Evolutionary conservation across 1,140 invertebrate species (phyloP).

Genomic region (Melitaea cinxia): DNA sequence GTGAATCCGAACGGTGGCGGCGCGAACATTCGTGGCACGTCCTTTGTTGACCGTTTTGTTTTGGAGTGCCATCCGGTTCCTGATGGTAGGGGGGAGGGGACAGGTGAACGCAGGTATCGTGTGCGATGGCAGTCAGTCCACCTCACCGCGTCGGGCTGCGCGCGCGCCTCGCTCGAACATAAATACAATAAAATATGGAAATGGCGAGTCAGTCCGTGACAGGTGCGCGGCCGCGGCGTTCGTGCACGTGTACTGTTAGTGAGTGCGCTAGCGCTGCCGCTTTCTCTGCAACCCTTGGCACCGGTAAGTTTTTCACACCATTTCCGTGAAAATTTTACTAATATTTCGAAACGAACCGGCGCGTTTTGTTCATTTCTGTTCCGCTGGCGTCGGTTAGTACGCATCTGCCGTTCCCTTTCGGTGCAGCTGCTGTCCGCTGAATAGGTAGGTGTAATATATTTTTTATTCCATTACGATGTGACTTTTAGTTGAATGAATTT

Average conservation of each 20-base stretch:
- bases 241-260: conserved; percentile 79
- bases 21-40: conserved; percentile 78
- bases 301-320: conserved; percentile 61
- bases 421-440: conserved; percentile 68
- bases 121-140: conserved; percentile 69
- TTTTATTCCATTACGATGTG: conserved; percentile 52
- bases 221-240: conserved; percentile 75
- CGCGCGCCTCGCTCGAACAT: conserved; percentile 65
- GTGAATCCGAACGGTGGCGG: conserved; percentile 62
- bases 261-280: conserved; percentile 71
- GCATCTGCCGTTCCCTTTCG: conserved; percentile 71
- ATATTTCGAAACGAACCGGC: conserved; percentile 39
- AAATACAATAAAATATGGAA: conserved; percentile 71
- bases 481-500: conserved; percentile 52
- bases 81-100: conserved; percentile 70
- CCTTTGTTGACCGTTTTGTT: conserved; percentile 80
- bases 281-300: conserved; percentile 48
- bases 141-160: conserved; percentile 66
- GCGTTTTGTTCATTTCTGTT: conserved; percentile 54
- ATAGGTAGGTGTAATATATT: conserved; percentile 59
- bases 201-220: conserved; percentile 73
- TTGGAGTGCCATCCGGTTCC: conserved; percentile 80
- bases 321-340: conserved; percentile 47
- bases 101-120: conserved; percentile 75
- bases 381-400: conserved; percentile 55